Evolutionary conservation across 1,140 invertebrate species (phyloP).

Genomic region (Diprion similis): DNA sequence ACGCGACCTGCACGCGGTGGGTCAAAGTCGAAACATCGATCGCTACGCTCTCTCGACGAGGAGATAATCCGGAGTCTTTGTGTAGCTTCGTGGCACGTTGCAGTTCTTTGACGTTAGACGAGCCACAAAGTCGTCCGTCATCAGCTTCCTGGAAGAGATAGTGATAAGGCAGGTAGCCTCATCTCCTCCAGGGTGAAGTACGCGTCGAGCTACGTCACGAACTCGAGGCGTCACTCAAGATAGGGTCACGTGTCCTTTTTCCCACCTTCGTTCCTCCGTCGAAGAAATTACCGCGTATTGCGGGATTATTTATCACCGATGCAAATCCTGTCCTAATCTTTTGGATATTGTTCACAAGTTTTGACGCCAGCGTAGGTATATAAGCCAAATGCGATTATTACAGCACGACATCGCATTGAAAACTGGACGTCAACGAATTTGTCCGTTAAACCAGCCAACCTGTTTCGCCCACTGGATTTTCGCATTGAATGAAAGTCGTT

Average conservation of each 20-base stretch:
- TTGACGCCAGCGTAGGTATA: too few relatives aligned
- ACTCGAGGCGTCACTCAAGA: too few relatives aligned
- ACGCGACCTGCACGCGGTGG: neutral
- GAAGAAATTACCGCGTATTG: too few relatives aligned
- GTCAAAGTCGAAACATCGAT: conserved; percentile 3
- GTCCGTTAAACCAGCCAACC: neutral
- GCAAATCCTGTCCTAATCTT: too few relatives aligned
- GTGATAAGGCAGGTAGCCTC: neutral
- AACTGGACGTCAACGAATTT: neutral
- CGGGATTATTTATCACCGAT: too few relatives aligned
- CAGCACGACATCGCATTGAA: neutral
- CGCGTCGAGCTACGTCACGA: neutral
- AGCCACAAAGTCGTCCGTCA: neutral
- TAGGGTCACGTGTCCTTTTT: too few relatives aligned
- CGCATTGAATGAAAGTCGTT: neutral
- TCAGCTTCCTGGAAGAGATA: conserved; percentile 1
- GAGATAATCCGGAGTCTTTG: neutral
- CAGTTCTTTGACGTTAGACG: neutral
- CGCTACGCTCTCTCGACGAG: neutral
- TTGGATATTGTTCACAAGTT: too few relatives aligned
- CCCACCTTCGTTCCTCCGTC: too few relatives aligned
- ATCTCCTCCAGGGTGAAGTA: neutral
- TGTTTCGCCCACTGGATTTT: neutral
- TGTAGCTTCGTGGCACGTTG: neutral
- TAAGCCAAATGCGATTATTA: neutral